Evolutionary conservation across 1,140 invertebrate genomes (phyloP), one percentile per base, ranked within the genome.

Genomic region (Pissodes strobi): DNA sequence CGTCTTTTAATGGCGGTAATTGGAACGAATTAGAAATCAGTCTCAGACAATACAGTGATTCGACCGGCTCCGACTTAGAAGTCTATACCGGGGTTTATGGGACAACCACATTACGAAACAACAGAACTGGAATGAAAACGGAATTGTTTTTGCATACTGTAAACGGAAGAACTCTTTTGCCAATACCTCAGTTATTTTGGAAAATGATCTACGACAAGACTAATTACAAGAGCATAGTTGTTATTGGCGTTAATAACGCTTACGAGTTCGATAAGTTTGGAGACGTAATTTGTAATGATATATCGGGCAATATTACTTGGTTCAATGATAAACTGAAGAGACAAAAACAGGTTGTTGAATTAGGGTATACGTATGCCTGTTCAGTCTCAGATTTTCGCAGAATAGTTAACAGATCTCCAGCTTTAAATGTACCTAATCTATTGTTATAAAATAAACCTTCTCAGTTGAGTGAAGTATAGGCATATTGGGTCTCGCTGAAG

Each of bases 361-460:
- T 80, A 1, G 88, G 88, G 0, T 85, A 85, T 71, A 85, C 83
- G 5, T 89, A 89, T 71, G 87, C 85, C 49, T 90, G 88, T 72
- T 79, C 80, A 9, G 79, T 89, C 8, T 72, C 79, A 37, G 84
- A 88, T 23, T 84, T 89, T 72, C 78, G 83, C 43, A 81, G 76
- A 60, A 74, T 74, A 1, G 79, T 89, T 15, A 78, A 76, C 1
- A 75, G 80, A 34, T 68, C 86, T 9, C 85, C 84, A 0, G 27
- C 67, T 13, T 76, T 84, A n/a, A 67, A 74, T 46, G 80, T 82
- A 22, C 70, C 72, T n/a, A 75, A 75, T 3, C 69, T 82, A 12
- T 61, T 82, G n/a, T 51, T 53, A 25, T 78, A 68, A 74, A 51
- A n/a, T n/a, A n/a, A n/a, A n/a, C n/a, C n/a, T n/a, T n/a, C n/a